phyloP scores from a whole-genome alignment of 1,140 invertebrate genomes.

The Drosophila navojoa region DNA sequence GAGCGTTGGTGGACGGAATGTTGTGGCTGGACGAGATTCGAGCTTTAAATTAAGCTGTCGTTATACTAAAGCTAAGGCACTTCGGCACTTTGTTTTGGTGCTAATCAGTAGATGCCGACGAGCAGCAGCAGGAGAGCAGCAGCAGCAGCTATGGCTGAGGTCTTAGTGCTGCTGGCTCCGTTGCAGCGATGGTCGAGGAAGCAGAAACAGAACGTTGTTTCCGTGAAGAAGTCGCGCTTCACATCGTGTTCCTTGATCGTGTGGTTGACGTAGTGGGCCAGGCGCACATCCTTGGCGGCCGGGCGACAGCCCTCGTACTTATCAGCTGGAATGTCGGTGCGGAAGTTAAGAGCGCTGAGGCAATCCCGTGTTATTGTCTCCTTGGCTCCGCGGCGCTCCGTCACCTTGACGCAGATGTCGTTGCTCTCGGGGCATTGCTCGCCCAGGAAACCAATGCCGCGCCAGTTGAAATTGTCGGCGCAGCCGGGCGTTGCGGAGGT shows the following conservation, averaged over 20 bases:
- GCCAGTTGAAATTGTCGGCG: constrained; percentile 93
- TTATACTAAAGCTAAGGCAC: constrained; percentile 55
- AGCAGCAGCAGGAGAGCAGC: constrained; percentile 28
- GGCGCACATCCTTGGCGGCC: constrained; percentile 90
- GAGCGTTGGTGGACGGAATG: constrained; percentile 53
- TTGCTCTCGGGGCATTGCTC: constrained; percentile 92
- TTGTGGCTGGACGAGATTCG: constrained; percentile 51
- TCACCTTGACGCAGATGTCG: constrained; percentile 96
- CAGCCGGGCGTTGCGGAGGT: constrained; percentile 95
- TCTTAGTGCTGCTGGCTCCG: constrained; percentile 63
- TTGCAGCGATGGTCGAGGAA: constrained; percentile 96
- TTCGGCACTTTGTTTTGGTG: constrained; percentile 18
- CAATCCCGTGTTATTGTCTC: constrained; percentile 93
- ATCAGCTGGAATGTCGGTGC: constrained; percentile 96
- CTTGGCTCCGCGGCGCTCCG: constrained; percentile 93
- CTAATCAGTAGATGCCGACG: constrained; percentile 7
- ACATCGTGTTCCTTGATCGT: constrained; percentile 93
- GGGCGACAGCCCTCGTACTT: constrained; percentile 94
- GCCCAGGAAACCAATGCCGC: constrained; percentile 86
- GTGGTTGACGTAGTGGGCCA: constrained; percentile 95
- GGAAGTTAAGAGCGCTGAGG: constrained; percentile 90
- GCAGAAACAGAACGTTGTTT: constrained; percentile 95
- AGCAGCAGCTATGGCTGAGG: constrained; percentile 19
- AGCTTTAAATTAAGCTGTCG: constrained; percentile 47
- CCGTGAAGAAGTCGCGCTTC: constrained; percentile 92